phyloP scores from a whole-genome alignment of 2,113 vertebrate species.

The Takifugu flavidus region DNA sequence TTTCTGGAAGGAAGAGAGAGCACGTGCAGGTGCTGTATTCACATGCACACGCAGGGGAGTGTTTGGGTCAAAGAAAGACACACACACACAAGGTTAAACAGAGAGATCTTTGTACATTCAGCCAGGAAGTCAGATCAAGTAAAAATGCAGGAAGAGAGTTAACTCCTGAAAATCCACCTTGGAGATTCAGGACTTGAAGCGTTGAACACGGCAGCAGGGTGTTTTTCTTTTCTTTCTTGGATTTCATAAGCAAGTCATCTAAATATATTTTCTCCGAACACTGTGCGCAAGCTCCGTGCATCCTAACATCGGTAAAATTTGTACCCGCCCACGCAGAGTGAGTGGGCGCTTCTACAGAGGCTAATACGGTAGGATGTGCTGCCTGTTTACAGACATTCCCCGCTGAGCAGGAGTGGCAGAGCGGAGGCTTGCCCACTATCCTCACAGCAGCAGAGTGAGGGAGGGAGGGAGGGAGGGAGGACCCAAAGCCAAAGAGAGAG shows the following conservation, averaged over 20 bases:
- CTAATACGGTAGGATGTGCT: constrained; percentile 82
- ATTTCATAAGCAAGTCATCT: constrained; percentile 47
- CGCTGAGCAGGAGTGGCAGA: constrained; percentile 67
- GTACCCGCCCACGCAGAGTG: constrained; percentile 49
- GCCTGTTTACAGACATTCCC: constrained; percentile 79
- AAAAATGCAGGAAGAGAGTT: constrained; percentile 8
- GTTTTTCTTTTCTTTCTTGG: constrained; percentile 9
- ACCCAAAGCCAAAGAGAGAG: constrained; percentile 39
- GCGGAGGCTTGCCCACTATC: constrained; percentile 75
- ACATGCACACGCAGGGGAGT: constrained; percentile 46
- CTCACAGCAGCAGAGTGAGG: constrained; percentile 63
- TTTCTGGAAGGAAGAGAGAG: constrained; percentile 6
- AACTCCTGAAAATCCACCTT: background rate
- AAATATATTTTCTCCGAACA: constrained; percentile 49
- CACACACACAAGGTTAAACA: constrained; percentile 47
- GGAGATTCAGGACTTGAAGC: background rate
- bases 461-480: constrained; percentile 34
- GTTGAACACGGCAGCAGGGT: background rate
- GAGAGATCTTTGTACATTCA: constrained; percentile 54
- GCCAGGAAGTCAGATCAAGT: constrained; percentile 11
- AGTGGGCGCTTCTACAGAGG: constrained; percentile 82
- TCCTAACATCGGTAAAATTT: constrained; percentile 58
- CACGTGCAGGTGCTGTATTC: constrained; percentile 21
- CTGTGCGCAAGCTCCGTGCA: constrained; percentile 45
- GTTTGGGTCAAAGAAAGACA: constrained; percentile 30